Evolutionary conservation across 2,113 vertebrate species (phyloP), one percentile per base, ranked within the genome.

Genomic region (Physeter macrocephalus): DNA sequence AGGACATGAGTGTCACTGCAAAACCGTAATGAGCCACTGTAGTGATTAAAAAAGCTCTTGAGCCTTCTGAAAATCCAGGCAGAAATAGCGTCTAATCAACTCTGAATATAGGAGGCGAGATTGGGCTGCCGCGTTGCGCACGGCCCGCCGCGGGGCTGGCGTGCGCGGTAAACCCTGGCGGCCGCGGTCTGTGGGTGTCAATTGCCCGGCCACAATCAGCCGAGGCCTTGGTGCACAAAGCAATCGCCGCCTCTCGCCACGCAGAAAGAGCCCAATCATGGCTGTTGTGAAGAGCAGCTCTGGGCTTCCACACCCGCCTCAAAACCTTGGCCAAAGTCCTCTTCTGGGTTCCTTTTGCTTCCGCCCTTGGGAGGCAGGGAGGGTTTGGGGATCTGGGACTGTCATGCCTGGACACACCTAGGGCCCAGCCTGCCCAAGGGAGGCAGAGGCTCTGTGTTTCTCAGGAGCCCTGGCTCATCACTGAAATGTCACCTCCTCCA

Each of bases 1-100:
- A 98, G 98, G 99, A 99, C 99, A 99, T 99, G 99, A 99, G 99
- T 99, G 99, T 99, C 99, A 98, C 98, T 97, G 99, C 98, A 99
- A 98, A 99, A 98, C 99, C 98, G 99, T 99, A 99, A 99, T 98
- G 98, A 99, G 99, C 98, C 97, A 96, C 98, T 99, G 99, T 99
- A 99, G 99, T 99, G 99, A 99, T 99, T 99, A 99, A 99, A 99
- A 99, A 99, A 98, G 98, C 99, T 99, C 99, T 99, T 98, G 98
- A 98, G 99, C 98, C 99, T 98, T 99, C 99, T 98, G 98, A 99
- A 99, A 99, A 98, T 98, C 97, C 98, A 99, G 98, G 98, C 98
- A 98, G 98, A 98, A 99, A 99, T 98, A 98, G 98, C 98, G 98
- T 98, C 98, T 99, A 99, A 99, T 99, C 99, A 99, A 99, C 98